Evolutionary conservation across 1,140 invertebrate species (phyloP).

Genomic region (Solen grandis): DNA sequence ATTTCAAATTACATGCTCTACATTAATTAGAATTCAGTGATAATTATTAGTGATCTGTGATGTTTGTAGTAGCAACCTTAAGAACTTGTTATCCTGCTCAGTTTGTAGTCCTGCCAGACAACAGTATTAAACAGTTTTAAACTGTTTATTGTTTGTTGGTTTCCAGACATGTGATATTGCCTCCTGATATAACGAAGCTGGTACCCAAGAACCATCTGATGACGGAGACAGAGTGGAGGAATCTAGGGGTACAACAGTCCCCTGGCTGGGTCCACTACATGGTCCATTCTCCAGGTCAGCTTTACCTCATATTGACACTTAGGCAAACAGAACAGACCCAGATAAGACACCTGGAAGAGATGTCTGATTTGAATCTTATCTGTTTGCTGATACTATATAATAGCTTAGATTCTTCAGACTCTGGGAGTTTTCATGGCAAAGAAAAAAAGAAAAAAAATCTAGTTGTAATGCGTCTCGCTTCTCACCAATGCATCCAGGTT

Average conservation of each 20-base stretch:
- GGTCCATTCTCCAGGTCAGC: conserved; percentile 93
- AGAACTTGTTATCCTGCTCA: no score
- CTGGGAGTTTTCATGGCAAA: background rate
- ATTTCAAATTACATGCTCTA: no score
- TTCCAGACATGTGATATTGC: conserved; percentile 94
- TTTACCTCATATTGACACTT: conserved; percentile 39
- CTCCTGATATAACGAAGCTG: conserved; percentile 89
- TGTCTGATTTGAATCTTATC: background rate
- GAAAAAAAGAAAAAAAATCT: background rate
- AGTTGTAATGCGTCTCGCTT: background rate
- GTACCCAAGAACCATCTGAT: conserved; percentile 96
- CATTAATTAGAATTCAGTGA: no score
- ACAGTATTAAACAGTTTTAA: no score
- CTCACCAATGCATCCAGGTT: background rate
- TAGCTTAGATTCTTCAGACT: background rate
- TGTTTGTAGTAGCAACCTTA: no score
- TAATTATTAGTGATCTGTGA: no score
- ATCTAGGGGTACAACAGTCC: conserved; percentile 96
- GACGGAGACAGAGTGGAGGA: conserved; percentile 97
- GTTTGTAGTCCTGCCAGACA: no score
- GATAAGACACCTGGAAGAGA: background rate
- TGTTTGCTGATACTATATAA: no score
- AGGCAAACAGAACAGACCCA: background rate
- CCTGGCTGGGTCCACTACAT: conserved; percentile 98
- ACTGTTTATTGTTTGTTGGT: no score